A percentile compares a stretch with the other conserved stretches of the same genome.
Evolutionary conservation across 2,113 vertebrate genomes (phyloP).

Genomic region (Aythya baeri): DNA sequence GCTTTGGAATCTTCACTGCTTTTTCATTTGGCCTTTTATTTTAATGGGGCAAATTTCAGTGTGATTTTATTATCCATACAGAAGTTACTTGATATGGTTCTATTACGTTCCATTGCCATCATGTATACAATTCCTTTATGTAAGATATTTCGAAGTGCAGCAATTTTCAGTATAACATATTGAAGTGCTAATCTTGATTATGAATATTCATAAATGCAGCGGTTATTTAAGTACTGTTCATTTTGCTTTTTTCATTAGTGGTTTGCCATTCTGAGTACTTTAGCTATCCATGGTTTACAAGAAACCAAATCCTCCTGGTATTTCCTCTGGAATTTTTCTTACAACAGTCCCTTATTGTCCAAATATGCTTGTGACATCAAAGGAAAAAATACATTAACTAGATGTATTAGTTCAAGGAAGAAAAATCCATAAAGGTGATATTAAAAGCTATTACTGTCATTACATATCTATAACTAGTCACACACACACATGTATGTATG

Average conservation of each 20-base stretch:
- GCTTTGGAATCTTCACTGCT: constrained; percentile 74
- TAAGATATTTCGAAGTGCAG: neutral
- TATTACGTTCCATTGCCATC: neutral
- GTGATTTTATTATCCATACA: constrained; percentile 24
- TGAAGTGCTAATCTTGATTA: neutral
- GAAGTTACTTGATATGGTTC: constrained; percentile 56
- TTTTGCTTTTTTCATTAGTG: neutral
- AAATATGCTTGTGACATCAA: neutral
- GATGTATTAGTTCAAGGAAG: neutral
- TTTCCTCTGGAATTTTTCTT: neutral
- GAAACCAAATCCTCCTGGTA: neutral
- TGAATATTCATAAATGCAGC: neutral
- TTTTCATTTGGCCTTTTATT: neutral
- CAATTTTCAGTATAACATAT: neutral
- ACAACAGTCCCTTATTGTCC: neutral
- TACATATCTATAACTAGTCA: neutral
- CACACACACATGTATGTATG: accelerated
- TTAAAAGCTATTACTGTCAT: neutral
- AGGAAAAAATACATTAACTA: neutral
- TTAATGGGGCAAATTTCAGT: constrained; percentile 34
- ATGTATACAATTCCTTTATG: neutral
- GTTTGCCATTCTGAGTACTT: neutral
- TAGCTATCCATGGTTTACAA: neutral
- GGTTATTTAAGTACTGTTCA: neutral
- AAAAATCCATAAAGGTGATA: neutral